Conservation (phyloP, 2,888 invertebrate genomes). For the Mactromeris polynyma region DNA sequence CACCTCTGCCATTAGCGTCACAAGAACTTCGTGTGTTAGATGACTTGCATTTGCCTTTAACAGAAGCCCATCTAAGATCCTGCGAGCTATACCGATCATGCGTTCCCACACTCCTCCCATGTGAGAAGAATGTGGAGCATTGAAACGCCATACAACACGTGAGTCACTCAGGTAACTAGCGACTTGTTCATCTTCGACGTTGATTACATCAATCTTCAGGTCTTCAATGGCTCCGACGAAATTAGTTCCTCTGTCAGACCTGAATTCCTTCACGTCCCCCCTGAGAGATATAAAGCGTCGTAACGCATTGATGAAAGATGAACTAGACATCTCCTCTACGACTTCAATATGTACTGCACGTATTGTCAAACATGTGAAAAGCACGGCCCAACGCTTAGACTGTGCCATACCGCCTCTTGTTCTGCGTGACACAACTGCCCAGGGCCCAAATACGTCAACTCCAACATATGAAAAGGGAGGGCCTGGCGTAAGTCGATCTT, state of each 20-base stretch:
- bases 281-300: conserved; percentile 59
- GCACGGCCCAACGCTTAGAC: conserved; percentile 58
- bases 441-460: conserved; percentile 61
- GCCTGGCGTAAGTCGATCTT: conserved; percentile 49
- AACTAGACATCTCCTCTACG: too few relatives aligned
- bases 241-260: conserved; percentile 63
- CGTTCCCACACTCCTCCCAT: too few relatives aligned
- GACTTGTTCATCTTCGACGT: conserved; percentile 17
- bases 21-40: conserved; percentile 60
- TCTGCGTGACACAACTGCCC: conserved; percentile 48
- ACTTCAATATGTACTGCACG: conserved; percentile 66
- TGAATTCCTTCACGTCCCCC: too few relatives aligned
- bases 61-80: conserved; percentile 45
- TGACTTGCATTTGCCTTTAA: not conserved
- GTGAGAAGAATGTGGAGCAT: too few relatives aligned
- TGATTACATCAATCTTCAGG: conserved; percentile 31
- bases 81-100: conserved; percentile 50
- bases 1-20: conserved; percentile 61
- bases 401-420: conserved; percentile 54
- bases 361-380: conserved; percentile 61
- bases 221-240: conserved; percentile 57
- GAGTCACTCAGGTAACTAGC: not conserved
- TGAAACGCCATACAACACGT: conserved; percentile 49
- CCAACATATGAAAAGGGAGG: conserved; percentile 64
- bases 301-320: conserved; percentile 63